These are phyloP conservation scores for Daubentonia madagascariensis DNA, from an alignment of 2,113 vertebrate species.

Conservation along the genomic window DNA sequence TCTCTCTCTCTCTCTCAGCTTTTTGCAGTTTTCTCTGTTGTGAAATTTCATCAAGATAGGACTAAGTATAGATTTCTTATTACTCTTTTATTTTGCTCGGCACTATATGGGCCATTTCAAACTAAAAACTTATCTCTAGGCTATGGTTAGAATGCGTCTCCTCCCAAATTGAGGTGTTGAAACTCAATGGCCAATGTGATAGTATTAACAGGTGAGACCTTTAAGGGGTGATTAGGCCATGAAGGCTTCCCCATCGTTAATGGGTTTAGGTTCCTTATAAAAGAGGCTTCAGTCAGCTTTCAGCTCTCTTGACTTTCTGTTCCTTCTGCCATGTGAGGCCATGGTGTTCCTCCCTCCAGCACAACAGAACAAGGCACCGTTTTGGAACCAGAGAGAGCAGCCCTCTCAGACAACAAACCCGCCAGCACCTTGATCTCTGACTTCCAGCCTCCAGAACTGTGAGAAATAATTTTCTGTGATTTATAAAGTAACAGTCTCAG, in stretches of 20 bases:
- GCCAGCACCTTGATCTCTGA: neutral
- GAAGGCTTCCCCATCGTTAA: neutral
- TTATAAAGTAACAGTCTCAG: neutral
- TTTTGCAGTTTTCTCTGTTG: conserved; percentile 7
- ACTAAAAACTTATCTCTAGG: neutral
- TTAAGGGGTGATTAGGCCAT: neutral
- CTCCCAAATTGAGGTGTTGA: neutral
- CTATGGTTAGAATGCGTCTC: neutral
- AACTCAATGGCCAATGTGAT: neutral
- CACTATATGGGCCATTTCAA: neutral
- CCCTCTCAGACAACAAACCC: neutral
- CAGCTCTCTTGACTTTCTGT: neutral
- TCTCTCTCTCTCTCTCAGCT: neutral
- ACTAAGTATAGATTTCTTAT: neutral
- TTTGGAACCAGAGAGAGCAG: neutral
- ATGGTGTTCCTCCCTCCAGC: neutral
- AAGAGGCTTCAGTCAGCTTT: fast-evolving
- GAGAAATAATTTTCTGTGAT: neutral
- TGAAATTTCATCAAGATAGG: neutral
- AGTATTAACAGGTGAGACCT: neutral
- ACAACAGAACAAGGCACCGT: neutral
- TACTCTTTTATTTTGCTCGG: neutral
- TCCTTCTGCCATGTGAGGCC: fast-evolving
- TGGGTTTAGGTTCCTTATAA: neutral
- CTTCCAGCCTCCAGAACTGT: neutral